phyloP scores from a whole-genome alignment of 1,140 invertebrate species.

The Hermetia illucens region DNA sequence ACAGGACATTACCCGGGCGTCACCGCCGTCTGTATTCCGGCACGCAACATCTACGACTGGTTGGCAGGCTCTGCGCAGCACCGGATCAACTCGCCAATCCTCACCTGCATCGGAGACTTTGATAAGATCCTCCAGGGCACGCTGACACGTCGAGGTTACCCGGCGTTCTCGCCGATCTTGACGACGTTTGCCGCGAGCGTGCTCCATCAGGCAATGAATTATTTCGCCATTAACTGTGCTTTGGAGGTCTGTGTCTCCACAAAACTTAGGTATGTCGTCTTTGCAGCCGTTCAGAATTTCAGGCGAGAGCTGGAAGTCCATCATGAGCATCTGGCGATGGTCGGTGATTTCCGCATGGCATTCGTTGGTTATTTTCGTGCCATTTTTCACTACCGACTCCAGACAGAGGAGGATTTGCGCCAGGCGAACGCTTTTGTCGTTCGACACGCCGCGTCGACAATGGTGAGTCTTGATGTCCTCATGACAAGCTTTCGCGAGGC shows the following conservation, averaged over 20 bases:
- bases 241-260: conserved; percentile 49
- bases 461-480: conserved; percentile 77
- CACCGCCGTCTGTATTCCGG: conserved; percentile 47
- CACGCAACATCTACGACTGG: conserved; percentile 63
- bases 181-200: conserved; percentile 51
- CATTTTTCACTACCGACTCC: conserved; percentile 71
- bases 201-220: conserved; percentile 92
- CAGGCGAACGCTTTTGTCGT: conserved; percentile 70
- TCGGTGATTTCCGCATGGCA: conserved; percentile 81
- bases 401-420: conserved; percentile 88
- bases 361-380: conserved; percentile 50
- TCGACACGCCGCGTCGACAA: conserved; percentile 55
- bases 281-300: conserved; percentile 83
- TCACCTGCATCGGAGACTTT: conserved; percentile 72
- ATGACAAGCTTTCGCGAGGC: conserved; percentile 74
- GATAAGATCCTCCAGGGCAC: conserved; percentile 58
- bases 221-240: conserved; percentile 54
- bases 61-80: conserved; percentile 72
- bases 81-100: conserved; percentile 84
- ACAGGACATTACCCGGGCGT: conserved; percentile 78
- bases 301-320: conserved; percentile 83
- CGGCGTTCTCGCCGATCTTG: conserved; percentile 41
- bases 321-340: conserved; percentile 79
- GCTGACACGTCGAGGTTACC: conserved; percentile 51
- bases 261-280: conserved; percentile 65